Conservation (phyloP, 2,888 invertebrate species). For the Pollenia labialis region DNA sequence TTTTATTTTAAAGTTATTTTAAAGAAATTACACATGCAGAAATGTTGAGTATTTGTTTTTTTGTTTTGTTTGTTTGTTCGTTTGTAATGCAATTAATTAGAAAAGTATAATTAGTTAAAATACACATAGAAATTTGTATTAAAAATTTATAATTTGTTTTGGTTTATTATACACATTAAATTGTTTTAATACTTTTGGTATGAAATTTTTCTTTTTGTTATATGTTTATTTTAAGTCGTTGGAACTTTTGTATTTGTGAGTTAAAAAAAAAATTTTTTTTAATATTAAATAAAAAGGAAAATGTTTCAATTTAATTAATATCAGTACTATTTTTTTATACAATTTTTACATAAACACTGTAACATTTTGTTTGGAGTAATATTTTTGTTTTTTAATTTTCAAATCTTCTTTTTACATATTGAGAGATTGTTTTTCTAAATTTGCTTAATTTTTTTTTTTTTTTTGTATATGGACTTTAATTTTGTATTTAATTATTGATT, state of each 20-base stretch:
- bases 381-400: constrained; percentile 9
- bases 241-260: constrained; percentile 56
- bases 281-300: neutral
- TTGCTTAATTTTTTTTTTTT: constrained; percentile 11
- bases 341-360: constrained; percentile 39
- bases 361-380: constrained; percentile 2
- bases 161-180: constrained; percentile 47
- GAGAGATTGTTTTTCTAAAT: neutral
- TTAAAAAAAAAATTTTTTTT: constrained; percentile 16
- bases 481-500: neutral
- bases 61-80: neutral
- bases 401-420: neutral
- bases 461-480: constrained; percentile 16
- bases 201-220: neutral
- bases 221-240: constrained; percentile 37
- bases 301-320: constrained; percentile 13
- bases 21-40: constrained; percentile 69
- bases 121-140: constrained; percentile 59
- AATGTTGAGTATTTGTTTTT: constrained; percentile 46
- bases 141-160: constrained; percentile 42
- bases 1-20: constrained; percentile 34
- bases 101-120: constrained; percentile 54
- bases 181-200: constrained; percentile 60
- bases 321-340: constrained; percentile 45
- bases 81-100: constrained; percentile 46